Conservation (phyloP, 2,888 invertebrate species). For the Saturnia japonica region DNA sequence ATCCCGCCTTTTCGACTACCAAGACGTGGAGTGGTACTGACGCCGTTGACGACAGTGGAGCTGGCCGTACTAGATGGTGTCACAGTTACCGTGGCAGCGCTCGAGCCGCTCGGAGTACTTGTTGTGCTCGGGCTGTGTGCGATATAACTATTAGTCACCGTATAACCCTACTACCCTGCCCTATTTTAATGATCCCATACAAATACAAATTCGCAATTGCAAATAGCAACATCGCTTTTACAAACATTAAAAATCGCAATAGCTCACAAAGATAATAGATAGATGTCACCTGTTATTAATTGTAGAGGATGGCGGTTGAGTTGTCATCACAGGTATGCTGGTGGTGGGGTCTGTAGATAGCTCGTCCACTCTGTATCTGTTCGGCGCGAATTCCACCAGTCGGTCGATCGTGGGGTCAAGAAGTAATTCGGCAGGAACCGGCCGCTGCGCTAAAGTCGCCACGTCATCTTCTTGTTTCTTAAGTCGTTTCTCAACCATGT, state of each 20-base stretch:
- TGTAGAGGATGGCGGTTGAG: constrained; percentile 52
- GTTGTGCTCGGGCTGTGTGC: constrained; percentile 71
- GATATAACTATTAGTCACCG: constrained; percentile 63
- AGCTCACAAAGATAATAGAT: constrained; percentile 46
- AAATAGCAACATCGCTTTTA: constrained; percentile 38
- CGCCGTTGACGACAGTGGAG: constrained; percentile 37
- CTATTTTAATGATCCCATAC: constrained; percentile 24
- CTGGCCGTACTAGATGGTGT: constrained; percentile 58
- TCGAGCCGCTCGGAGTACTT: constrained; percentile 53
- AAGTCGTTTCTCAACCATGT: constrained; percentile 91
- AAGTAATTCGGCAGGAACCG: constrained; percentile 87
- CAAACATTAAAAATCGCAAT: constrained; percentile 40
- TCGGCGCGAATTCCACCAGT: constrained; percentile 89
- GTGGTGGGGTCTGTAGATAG: constrained; percentile 64
- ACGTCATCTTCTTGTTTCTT: constrained; percentile 94
- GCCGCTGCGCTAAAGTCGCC: constrained; percentile 88
- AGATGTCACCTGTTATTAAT: constrained; percentile 72
- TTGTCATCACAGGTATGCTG: constrained; percentile 62
- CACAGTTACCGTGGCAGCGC: constrained; percentile 59
- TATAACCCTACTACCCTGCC: constrained; percentile 30
- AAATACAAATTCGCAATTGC: constrained; percentile 43
- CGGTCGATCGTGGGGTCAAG: constrained; percentile 89
- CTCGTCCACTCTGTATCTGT: constrained; percentile 81
- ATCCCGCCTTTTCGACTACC: constrained; percentile 88
- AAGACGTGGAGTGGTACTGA: constrained; percentile 69